A percentile compares a stretch with the other conserved stretches of the same genome.
Conservation (phyloP, 2,888 invertebrate species). For the Phlogophora meticulosa region DNA sequence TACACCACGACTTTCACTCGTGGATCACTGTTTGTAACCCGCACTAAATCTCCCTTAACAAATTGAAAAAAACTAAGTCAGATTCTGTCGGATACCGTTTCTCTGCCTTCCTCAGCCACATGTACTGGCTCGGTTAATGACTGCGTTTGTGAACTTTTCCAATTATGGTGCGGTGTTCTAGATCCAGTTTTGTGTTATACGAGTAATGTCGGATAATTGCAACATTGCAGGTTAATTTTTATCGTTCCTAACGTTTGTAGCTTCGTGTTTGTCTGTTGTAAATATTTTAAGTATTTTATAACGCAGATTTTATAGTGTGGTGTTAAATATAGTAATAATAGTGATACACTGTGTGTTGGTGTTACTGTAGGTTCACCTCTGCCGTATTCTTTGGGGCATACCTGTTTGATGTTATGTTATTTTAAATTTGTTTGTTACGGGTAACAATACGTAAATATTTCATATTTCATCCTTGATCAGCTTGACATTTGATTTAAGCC, state of each 20-base stretch:
- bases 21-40: constrained; percentile 63
- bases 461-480: no score
- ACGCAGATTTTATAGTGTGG: neutral
- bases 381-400: no score
- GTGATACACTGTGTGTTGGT: no score
- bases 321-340: no score
- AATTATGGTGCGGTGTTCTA: constrained; percentile 63
- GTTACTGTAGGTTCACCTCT: no score
- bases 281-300: constrained; percentile 30
- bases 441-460: no score
- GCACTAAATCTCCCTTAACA: constrained; percentile 68
- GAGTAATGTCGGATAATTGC: constrained; percentile 60
- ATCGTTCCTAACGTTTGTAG: constrained; percentile 50
- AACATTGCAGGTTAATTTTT: constrained; percentile 60
- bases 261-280: constrained; percentile 18
- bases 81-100: constrained; percentile 58
- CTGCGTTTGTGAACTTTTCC: constrained; percentile 62
- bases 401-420: no score
- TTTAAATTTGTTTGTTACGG: no score
- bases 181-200: constrained; percentile 61
- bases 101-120: constrained; percentile 55
- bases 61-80: constrained; percentile 68
- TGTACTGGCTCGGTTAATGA: constrained; percentile 62
- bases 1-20: constrained; percentile 73
- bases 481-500: no score